Evolutionary conservation across 2,113 vertebrate species (phyloP).

Genomic region (Eurystomus gularis): DNA sequence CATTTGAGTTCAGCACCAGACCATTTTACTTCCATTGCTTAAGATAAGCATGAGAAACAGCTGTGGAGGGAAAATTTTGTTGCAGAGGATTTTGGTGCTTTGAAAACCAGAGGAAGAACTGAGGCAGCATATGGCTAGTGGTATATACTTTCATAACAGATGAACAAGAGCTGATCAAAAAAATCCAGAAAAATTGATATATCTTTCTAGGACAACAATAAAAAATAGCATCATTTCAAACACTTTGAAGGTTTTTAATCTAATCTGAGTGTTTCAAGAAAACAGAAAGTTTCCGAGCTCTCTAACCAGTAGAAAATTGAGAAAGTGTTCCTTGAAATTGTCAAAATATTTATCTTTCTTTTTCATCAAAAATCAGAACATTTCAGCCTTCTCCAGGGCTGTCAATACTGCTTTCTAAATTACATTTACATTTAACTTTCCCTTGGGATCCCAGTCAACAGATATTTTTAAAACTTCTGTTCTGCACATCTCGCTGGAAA

Average conservation of each 20-base stretch:
- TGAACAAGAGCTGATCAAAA: fast-evolving
- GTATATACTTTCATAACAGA: neutral
- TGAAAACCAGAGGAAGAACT: neutral
- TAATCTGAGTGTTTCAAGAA: conserved; percentile 34
- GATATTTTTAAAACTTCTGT: conserved; percentile 33
- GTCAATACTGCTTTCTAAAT: conserved; percentile 36
- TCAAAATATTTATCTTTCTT: conserved; percentile 56
- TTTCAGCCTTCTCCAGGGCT: conserved; percentile 34
- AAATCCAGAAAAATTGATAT: neutral
- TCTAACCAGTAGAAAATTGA: conserved; percentile 9
- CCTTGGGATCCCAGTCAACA: conserved; percentile 40
- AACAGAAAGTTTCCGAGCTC: conserved; percentile 47
- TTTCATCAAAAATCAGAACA: conserved; percentile 46
- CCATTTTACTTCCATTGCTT: neutral
- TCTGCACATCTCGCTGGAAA: neutral
- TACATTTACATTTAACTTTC: conserved; percentile 45
- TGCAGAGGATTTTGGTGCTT: neutral
- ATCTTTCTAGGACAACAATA: conserved; percentile 1
- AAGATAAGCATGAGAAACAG: neutral
- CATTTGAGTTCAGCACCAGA: neutral
- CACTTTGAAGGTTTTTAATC: conserved; percentile 23
- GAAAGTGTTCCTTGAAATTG: conserved; percentile 31
- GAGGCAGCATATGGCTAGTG: neutral
- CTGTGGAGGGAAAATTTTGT: neutral
- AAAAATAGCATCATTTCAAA: conserved; percentile 15